Conservation (phyloP, 2,888 invertebrate genomes). For the Synanthedon andrenaeformis region DNA sequence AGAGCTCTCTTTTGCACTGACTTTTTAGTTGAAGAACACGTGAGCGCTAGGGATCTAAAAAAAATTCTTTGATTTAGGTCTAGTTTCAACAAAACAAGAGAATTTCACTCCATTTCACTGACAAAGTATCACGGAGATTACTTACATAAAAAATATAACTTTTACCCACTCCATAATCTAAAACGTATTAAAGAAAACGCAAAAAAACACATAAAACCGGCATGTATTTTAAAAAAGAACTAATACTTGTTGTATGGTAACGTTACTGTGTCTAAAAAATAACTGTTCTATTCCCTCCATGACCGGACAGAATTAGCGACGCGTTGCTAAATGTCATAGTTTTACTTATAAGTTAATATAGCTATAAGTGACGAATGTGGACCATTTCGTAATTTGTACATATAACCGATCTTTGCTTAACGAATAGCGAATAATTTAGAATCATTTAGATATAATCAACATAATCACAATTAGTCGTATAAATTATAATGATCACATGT, state of each 20-base stretch:
- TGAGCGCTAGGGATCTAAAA: constrained; percentile 7
- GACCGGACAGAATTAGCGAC: constrained; percentile 23
- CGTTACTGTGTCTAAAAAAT: constrained; percentile 5
- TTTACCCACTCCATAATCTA: constrained; percentile 23
- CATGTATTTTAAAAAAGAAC: neutral
- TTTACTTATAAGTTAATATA: neutral
- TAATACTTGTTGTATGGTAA: neutral
- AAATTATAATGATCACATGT: too few species aligned
- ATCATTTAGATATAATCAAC: too few species aligned
- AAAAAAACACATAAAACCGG: neutral
- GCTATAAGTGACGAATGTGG: too few species aligned
- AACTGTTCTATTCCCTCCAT: constrained; percentile 6
- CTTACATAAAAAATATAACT: constrained; percentile 13
- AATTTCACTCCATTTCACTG: too few species aligned
- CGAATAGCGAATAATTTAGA: too few species aligned
- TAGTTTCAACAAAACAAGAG: too few species aligned
- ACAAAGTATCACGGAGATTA: neutral
- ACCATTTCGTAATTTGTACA: too few species aligned
- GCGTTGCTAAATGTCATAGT: constrained; percentile 20
- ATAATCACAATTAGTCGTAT: too few species aligned
- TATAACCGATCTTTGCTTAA: too few species aligned
- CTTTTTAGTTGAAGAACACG: constrained; percentile 18
- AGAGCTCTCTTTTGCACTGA: constrained; percentile 45
- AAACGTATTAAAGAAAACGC: neutral
- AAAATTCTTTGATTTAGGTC: constrained; percentile 1